Evolutionary conservation across 2,797 vertebrate genomes (phyloP).

Genomic region (Babyrousa celebensis): DNA sequence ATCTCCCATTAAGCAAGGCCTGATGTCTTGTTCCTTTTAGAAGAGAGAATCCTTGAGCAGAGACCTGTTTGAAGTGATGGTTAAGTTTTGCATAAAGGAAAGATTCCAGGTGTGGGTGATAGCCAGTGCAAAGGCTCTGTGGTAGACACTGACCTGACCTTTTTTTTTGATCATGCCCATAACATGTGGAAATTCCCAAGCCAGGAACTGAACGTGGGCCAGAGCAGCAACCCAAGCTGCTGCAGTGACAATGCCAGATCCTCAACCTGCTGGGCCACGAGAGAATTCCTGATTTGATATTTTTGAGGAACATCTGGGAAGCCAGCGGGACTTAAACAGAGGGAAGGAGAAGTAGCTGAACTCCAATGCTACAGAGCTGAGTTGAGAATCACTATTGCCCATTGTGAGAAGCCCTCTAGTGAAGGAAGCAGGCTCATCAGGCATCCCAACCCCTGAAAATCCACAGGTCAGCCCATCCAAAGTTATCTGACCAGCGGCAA

Average conservation of each 20-base stretch:
- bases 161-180: not conserved
- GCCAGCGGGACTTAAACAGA: not conserved
- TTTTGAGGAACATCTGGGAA: conserved; percentile 4
- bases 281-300: not conserved
- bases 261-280: too few relatives aligned
- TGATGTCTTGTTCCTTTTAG: not conserved
- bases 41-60: not conserved
- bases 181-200: too few relatives aligned
- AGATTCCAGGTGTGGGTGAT: not conserved
- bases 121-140: not conserved
- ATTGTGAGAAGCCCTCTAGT: not conserved
- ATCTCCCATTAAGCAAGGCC: not conserved
- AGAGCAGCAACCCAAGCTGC: too few relatives aligned
- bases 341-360: not conserved
- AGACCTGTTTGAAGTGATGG: not conserved
- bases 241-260: too few relatives aligned
- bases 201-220: too few relatives aligned
- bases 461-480: not conserved
- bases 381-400: not conserved
- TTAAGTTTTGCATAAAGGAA: not conserved
- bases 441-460: conserved; percentile 30
- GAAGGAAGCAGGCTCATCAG: not conserved
- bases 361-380: not conserved
- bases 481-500: not conserved
- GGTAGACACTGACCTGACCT: not conserved